Evolutionary conservation across 2,888 invertebrate genomes (phyloP).

Genomic region (Hololepta plana): DNA sequence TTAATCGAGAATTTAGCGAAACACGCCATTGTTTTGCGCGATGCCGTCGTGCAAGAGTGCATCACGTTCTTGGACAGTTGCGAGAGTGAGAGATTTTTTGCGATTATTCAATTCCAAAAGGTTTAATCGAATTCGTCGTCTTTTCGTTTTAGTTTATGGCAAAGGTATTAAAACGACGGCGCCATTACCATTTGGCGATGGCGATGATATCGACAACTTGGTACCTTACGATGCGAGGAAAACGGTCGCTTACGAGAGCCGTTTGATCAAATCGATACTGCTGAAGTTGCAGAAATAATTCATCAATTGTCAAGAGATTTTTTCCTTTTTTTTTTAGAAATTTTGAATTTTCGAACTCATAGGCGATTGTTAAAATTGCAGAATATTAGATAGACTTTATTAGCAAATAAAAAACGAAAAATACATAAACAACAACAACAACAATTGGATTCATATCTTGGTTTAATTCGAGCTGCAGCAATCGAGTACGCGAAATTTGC

Average conservation of each 20-base stretch:
- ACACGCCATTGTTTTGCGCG: conserved; percentile 75
- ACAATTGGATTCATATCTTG: too few relatives aligned
- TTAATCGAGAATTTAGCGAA: conserved; percentile 79
- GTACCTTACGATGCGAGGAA: too few relatives aligned
- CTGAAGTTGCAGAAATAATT: conserved; percentile 41
- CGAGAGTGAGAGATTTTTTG: conserved; percentile 37
- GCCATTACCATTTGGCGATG: conserved; percentile 62
- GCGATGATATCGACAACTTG: conserved; percentile 41
- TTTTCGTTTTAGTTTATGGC: conserved; percentile 49
- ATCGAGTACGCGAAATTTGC: too few relatives aligned
- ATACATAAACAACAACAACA: too few relatives aligned
- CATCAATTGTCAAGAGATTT: too few relatives aligned
- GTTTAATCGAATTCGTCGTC: conserved; percentile 1
- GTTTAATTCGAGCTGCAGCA: too few relatives aligned
- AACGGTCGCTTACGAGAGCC: conserved; percentile 80
- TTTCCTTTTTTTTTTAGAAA: too few relatives aligned
- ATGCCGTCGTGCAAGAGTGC: conserved; percentile 74
- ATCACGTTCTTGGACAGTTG: conserved; percentile 79
- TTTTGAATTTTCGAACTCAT: too few relatives aligned
- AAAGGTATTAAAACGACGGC: conserved; percentile 66
- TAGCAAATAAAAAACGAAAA: too few relatives aligned
- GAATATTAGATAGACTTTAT: too few relatives aligned
- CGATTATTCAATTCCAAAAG: conserved; percentile 1
- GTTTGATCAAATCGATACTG: conserved; percentile 65
- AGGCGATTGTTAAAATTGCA: too few relatives aligned